A percentile compares a stretch with the other conserved stretches of the same genome.
Conservation (phyloP, 2,113 vertebrate species). For the Murina feae region DNA sequence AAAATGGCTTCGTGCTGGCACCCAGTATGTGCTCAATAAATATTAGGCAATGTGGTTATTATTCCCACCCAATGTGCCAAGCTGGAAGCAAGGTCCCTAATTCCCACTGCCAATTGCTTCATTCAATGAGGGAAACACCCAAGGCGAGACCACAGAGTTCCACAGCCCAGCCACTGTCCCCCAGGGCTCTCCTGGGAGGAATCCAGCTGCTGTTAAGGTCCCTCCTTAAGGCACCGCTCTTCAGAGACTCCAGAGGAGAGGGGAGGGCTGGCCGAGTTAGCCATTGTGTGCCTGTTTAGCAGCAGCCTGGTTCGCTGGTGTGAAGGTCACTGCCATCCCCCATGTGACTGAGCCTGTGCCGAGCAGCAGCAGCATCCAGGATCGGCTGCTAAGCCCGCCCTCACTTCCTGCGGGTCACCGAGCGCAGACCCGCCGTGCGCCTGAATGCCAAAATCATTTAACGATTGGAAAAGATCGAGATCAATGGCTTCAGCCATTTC, state of each 20-base stretch:
- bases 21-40: slow-evolving; percentile 41
- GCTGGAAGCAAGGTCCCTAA: slow-evolving; percentile 22
- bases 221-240: neutral
- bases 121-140: slow-evolving; percentile 28
- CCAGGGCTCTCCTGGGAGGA: neutral
- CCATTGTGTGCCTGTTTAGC: slow-evolving; percentile 69
- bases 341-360: slow-evolving; percentile 45
- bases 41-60: neutral
- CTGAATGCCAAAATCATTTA: slow-evolving; percentile 63
- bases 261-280: slow-evolving; percentile 32
- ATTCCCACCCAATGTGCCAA: neutral
- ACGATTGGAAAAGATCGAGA: slow-evolving; percentile 70
- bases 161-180: neutral
- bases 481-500: slow-evolving; percentile 68
- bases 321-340: slow-evolving; percentile 57
- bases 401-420: slow-evolving; percentile 28
- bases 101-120: slow-evolving; percentile 6
- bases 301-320: slow-evolving; percentile 51
- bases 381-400: neutral
- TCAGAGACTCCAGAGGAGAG: neutral
- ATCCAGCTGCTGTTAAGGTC: neutral
- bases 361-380: neutral
- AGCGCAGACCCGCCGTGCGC: neutral
- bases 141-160: neutral
- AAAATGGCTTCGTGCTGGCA: neutral